Evolutionary conservation across 2,888 invertebrate species (phyloP).

Genomic region (Peribatodes rhomboidaria): DNA sequence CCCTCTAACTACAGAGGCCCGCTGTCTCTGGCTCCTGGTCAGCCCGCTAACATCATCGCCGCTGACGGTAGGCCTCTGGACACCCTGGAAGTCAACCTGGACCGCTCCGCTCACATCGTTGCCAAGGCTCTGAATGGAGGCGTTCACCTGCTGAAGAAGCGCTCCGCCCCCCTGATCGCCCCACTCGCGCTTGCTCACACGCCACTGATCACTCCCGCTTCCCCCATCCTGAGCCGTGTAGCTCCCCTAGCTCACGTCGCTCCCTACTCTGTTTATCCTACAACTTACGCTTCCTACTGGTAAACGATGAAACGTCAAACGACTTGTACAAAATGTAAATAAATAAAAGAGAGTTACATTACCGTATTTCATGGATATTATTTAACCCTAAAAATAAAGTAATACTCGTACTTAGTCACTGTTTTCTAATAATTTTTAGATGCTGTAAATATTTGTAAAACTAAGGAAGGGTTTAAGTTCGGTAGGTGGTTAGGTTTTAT

Average conservation of each 20-base stretch:
- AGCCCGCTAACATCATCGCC: constrained; percentile 75
- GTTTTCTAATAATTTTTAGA: too few species aligned
- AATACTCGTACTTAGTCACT: neutral
- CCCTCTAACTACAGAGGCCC: constrained; percentile 49
- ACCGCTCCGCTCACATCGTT: constrained; percentile 71
- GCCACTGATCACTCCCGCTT: constrained; percentile 36
- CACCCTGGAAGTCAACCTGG: constrained; percentile 77
- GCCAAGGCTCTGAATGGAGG: constrained; percentile 65
- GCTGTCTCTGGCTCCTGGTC: constrained; percentile 65
- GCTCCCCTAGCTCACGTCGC: constrained; percentile 35
- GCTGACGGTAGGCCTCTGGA: constrained; percentile 79
- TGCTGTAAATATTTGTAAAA: too few species aligned
- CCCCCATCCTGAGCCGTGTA: constrained; percentile 32
- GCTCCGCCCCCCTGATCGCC: constrained; percentile 56
- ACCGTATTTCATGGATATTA: constrained; percentile 38
- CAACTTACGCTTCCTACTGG: constrained; percentile 53
- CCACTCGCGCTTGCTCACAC: constrained; percentile 36
- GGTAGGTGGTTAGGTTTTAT: too few species aligned
- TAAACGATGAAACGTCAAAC: constrained; percentile 30
- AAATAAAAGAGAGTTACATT: constrained; percentile 79
- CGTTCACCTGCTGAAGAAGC: constrained; percentile 68
- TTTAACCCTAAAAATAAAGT: constrained; percentile 4
- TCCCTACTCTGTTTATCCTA: constrained; percentile 40
- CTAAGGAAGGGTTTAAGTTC: too few species aligned
- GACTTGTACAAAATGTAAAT: constrained; percentile 56